These are phyloP conservation scores for Criorhina ranunculi DNA, from an alignment of 2,888 invertebrate species.

Conservation along the genomic window DNA sequence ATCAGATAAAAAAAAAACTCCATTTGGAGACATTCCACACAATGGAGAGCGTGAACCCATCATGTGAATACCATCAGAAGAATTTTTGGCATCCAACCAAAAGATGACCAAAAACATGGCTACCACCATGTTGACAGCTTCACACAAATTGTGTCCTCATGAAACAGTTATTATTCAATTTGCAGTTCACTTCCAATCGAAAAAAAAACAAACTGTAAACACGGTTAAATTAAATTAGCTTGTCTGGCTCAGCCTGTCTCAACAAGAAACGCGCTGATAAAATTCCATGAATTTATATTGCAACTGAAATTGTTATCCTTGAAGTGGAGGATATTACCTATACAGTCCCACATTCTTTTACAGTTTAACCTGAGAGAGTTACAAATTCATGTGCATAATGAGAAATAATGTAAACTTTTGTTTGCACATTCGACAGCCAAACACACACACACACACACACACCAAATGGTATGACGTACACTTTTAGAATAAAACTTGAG, in stretches of 20 bases:
- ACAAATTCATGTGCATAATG: constrained; percentile 10
- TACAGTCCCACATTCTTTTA: not conserved
- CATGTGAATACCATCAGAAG: not conserved
- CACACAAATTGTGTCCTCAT: not conserved
- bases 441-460: too few relatives aligned
- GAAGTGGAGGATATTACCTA: not conserved
- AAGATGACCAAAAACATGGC: not conserved
- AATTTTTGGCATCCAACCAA: not conserved
- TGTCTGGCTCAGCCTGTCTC: not conserved
- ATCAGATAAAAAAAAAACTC: constrained; percentile 1
- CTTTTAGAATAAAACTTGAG: not conserved
- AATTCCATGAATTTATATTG: constrained; percentile 7
- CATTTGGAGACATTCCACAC: not conserved
- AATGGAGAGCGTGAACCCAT: not conserved
- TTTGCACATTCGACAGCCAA: not conserved
- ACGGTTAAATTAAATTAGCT: constrained; percentile 2
- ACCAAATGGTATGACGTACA: not conserved
- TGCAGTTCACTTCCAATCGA: not conserved
- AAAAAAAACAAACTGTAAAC: not conserved
- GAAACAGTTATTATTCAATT: constrained; percentile 3
- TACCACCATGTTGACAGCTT: not conserved
- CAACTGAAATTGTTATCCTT: not conserved
- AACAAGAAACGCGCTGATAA: constrained; percentile 1
- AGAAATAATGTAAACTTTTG: constrained; percentile 1
- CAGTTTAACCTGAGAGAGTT: constrained; percentile 6